Evolutionary conservation across 2,888 invertebrate genomes (phyloP), one percentile per base, ranked within the genome.

Genomic region (Oscheius sp.): DNA sequence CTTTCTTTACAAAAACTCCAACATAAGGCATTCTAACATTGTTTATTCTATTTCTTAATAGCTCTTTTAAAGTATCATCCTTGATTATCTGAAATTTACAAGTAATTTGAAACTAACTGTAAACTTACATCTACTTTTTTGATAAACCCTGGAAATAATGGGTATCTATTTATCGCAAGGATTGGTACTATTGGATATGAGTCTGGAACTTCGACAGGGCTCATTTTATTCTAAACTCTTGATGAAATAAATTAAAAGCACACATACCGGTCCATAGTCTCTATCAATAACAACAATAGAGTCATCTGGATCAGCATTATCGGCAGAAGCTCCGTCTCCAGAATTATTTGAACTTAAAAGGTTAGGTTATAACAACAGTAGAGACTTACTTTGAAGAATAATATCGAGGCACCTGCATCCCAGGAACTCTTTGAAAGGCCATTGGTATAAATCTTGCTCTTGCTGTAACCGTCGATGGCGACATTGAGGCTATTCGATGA

Each of bases 101-200:
- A 12, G 55, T 57, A 64, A 20, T 37, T 27, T 0, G n/a, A 64
- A 34, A 67, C 58, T n/a, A 12, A 23, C 3, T 52, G 15, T 12
- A 46, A 48, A 76, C 84, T 80, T 86, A 94, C 93, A 90, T 97
- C 97, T 74, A 99, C 91, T 79, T 98, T 91, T 89, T 98, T 98
- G 81, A 97, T 95, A 88, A 98, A 98, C 81, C 94, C 91, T 23
- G 98, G 98, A 89, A 98, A 98, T 1, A 98, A 93, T 3, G 97
- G 96, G 89, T 96, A 94, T 80, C 95, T 91, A 84, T 91, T 92
- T 75, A 97, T 93, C 0, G 96, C 95, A 79, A 99, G 92, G 8
- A 97, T 92, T 2, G 98, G 98, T 23, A 98, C 92, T 87, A 93
- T 92, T 0, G 98, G 97, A 93, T 95, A 96, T 10, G 93, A 92